Evolutionary conservation across 2,888 invertebrate species (phyloP).

Genomic region (Cistogaster globosa): DNA sequence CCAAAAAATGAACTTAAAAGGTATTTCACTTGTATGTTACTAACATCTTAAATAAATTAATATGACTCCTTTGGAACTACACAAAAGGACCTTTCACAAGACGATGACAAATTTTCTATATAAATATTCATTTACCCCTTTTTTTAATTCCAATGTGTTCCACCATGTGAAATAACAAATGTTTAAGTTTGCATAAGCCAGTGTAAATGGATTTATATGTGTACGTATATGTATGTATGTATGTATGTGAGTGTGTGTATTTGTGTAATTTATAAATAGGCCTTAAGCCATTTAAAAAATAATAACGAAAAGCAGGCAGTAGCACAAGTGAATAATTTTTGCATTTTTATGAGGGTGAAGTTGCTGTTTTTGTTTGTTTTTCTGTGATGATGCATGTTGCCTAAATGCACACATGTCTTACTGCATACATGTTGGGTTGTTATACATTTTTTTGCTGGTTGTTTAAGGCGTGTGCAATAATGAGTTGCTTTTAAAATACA

Average conservation of each 20-base stretch:
- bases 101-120: constrained; percentile 62
- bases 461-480: constrained; percentile 66
- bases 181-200: constrained; percentile 14
- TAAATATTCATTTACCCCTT: constrained; percentile 46
- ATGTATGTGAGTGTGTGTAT: not conserved
- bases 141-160: not conserved
- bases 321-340: constrained; percentile 9
- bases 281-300: constrained; percentile 56
- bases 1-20: too few species aligned
- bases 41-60: not conserved
- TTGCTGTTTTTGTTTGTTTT: not conserved
- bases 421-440: not conserved
- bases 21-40: not conserved
- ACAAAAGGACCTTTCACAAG: constrained; percentile 4
- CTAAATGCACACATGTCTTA: constrained; percentile 24
- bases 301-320: constrained; percentile 22
- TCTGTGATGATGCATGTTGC: constrained; percentile 14
- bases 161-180: constrained; percentile 5
- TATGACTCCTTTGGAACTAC: not conserved
- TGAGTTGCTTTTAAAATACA: constrained; percentile 70
- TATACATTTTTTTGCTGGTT: not conserved
- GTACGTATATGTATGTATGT: constrained; percentile 31
- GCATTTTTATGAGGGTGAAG: constrained; percentile 56
- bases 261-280: constrained; percentile 63
- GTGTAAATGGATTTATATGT: constrained; percentile 7